A percentile compares a stretch with the other conserved stretches of the same genome.
phyloP scores from a whole-genome alignment of 2,888 invertebrate genomes.

The Scaeva pyrastri region DNA sequence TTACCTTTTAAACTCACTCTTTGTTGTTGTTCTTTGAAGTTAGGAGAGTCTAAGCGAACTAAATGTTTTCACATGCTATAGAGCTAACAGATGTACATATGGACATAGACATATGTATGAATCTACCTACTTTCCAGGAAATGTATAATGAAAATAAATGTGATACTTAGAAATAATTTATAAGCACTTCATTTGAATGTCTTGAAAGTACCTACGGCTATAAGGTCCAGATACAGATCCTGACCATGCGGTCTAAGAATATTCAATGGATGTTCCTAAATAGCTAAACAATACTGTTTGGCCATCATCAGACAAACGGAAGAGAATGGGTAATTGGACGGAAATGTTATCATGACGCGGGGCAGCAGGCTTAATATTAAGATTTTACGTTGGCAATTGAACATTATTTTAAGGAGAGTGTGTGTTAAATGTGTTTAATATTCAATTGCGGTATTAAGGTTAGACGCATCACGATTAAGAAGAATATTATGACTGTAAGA shows the following conservation, averaged over 20 bases:
- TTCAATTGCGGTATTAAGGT: background rate
- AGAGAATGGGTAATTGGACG: background rate
- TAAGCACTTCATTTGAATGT: slow-evolving; percentile 36
- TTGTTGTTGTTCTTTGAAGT: background rate
- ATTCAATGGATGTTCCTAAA: background rate
- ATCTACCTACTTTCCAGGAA: background rate
- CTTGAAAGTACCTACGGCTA: slow-evolving; percentile 2
- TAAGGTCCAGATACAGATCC: too few species aligned
- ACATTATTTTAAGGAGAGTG: background rate
- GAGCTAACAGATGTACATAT: too few species aligned
- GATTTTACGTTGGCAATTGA: background rate
- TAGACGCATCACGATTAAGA: too few species aligned
- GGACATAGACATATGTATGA: too few species aligned
- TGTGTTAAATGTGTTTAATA: slow-evolving; percentile 2
- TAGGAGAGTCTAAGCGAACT: slow-evolving; percentile 1
- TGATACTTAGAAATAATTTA: slow-evolving; percentile 27
- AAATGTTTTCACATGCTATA: background rate
- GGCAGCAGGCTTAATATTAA: background rate
- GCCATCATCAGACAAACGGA: too few species aligned
- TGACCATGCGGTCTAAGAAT: background rate
- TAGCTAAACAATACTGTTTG: background rate
- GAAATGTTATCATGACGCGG: background rate
- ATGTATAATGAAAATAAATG: slow-evolving; percentile 25
- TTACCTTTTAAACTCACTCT: slow-evolving; percentile 3
- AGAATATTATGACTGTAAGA: too few species aligned